phyloP scores from a whole-genome alignment of 1,140 invertebrate genomes.

The Macrotrachela quadricornifera region DNA sequence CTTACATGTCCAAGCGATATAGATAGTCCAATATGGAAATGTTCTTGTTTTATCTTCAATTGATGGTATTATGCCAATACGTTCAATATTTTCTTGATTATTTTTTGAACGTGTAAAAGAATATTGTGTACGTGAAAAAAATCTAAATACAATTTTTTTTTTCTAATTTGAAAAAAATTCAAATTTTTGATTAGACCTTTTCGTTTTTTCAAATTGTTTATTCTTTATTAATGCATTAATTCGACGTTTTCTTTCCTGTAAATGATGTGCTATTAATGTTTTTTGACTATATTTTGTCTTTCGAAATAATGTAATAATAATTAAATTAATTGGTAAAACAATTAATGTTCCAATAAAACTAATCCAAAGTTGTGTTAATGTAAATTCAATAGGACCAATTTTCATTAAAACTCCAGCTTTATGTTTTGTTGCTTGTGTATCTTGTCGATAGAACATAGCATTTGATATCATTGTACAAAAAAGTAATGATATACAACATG shows the following conservation, averaged over 20 bases:
- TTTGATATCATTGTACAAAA: slow-evolving; percentile 31
- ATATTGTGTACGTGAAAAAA: no score
- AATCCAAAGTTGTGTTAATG: slow-evolving; percentile 14
- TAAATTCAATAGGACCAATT: slow-evolving; percentile 5
- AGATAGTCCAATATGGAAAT: slow-evolving; percentile 24
- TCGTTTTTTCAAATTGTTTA: slow-evolving; percentile 13
- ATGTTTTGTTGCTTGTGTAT: slow-evolving; percentile 1
- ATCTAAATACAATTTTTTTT: no score
- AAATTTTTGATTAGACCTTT: no score
- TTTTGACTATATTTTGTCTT: slow-evolving; percentile 14
- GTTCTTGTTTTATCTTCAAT: slow-evolving; percentile 12
- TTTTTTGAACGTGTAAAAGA: no score
- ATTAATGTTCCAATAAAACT: slow-evolving; percentile 21
- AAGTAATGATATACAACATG: slow-evolving; percentile 26
- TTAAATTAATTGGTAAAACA: slow-evolving; percentile 22
- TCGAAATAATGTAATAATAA: slow-evolving; percentile 22
- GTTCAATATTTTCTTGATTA: no score
- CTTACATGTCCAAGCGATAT: slow-evolving; percentile 25
- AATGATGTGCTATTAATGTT: not conserved
- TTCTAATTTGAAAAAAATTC: no score
- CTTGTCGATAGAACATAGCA: slow-evolving; percentile 28
- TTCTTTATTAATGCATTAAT: slow-evolving; percentile 14
- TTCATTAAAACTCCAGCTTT: not conserved
- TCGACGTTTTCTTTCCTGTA: slow-evolving; percentile 16
- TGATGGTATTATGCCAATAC: no score